Conservation (phyloP, 2,113 vertebrate genomes). For the Tenrec ecaudatus region DNA sequence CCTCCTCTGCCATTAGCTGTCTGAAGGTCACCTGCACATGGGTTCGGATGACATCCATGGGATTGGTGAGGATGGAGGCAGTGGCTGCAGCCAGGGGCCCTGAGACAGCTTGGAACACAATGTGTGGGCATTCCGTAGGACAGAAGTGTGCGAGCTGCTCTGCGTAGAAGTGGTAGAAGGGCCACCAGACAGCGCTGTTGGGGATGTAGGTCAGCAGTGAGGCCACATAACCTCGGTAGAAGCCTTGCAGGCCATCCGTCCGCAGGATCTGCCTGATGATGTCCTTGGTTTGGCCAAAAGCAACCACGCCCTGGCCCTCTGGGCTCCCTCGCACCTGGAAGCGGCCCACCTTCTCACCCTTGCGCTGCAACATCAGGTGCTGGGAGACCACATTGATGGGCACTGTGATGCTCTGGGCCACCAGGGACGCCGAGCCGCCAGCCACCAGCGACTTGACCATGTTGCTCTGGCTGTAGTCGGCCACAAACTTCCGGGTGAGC, state of each 20-base stretch:
- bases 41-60: slow-evolving; percentile 97
- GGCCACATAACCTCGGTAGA: slow-evolving; percentile 97
- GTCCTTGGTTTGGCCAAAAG: slow-evolving; percentile 94
- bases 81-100: slow-evolving; percentile 96
- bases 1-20: slow-evolving; percentile 95
- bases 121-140: slow-evolving; percentile 95
- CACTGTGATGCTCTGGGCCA: slow-evolving; percentile 98
- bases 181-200: slow-evolving; percentile 99
- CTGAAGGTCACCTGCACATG: slow-evolving; percentile 98
- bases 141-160: slow-evolving; percentile 94
- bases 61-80: slow-evolving; percentile 96
- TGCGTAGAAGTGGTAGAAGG: slow-evolving; percentile 98
- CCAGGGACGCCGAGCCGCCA: slow-evolving; percentile 94
- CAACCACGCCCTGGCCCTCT: slow-evolving; percentile 81
- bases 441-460: slow-evolving; percentile 95
- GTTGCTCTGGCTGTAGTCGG: slow-evolving; percentile 92
- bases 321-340: slow-evolving; percentile 88
- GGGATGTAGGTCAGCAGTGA: slow-evolving; percentile 98
- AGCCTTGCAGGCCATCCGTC: slow-evolving; percentile 93
- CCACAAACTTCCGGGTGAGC: slow-evolving; percentile 94
- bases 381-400: slow-evolving; percentile 97
- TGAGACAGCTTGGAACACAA: slow-evolving; percentile 94
- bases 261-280: slow-evolving; percentile 94
- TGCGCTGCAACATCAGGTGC: slow-evolving; percentile 98
- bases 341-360: slow-evolving; percentile 91